Base-by-base conservation (phyloP, 1,140 invertebrate genomes). In the Cydia fagiglandana region DNA sequence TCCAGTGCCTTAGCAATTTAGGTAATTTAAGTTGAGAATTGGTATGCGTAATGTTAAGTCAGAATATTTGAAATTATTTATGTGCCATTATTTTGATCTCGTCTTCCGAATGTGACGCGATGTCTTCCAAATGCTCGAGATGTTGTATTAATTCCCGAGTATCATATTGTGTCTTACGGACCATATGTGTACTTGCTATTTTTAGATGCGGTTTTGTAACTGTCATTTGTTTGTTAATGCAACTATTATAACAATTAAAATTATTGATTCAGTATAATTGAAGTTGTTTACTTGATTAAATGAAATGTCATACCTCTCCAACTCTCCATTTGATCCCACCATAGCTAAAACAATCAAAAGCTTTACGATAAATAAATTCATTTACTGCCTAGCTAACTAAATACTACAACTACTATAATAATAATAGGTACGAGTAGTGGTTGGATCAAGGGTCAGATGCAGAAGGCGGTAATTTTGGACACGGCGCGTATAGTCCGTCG, bases 31-130 rank as follows among this genome's bases (percentile, higher is more conserved):
- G 68, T 41, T 70, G 10, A 73, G 10, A 64, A 64, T 64, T 24
- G 56, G n/a, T 61, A 68, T 68, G 64, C 6, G 10, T 70, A 38
- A 38, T 68, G 66, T 70, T 70, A 45, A 70, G 30, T 38, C 66
- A 70, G 66, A 70, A 38, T 70, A 41, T 70, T 70, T 41, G 7
- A 70, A 70, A 70, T 70, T 70, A 70, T 70, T 45, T 70, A 70
- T 70, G 66, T 70, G 66, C 66, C 66, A 70, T 70, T 70, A 70
- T 70, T 41, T 70, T 38, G 66, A 70, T 70, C 66, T 70, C 66
- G 66, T 70, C 34, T 38, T 70, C 66, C 34, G 34, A 70, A 15
- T 70, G 34, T 70, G 66, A 70, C 56, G 20, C 20, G 64, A 66
- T 34, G 66, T 70, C 66, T 70, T 70, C 66, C 66, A 70, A 70